Evolutionary conservation across 2,113 vertebrate genomes (phyloP).

Genomic region (Herpetotheres cachinnans): DNA sequence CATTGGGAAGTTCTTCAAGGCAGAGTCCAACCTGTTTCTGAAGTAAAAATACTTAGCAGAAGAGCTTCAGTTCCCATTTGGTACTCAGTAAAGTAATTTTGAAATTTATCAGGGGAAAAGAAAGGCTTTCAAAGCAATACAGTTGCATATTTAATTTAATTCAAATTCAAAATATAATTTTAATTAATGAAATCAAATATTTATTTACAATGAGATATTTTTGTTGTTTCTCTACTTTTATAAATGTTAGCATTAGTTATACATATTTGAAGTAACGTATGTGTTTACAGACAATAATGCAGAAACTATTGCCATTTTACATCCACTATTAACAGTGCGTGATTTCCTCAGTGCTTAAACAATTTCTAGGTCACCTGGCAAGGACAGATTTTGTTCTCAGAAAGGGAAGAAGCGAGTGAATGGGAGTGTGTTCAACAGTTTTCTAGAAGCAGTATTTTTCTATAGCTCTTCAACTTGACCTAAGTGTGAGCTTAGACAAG

Average conservation of each 20-base stretch:
- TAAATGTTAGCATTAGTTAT: neutral
- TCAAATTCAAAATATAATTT: neutral
- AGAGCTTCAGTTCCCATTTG: neutral
- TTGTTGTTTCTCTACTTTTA: neutral
- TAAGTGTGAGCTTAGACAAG: neutral
- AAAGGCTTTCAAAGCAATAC: neutral
- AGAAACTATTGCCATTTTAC: neutral
- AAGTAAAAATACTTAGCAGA: neutral
- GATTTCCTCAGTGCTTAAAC: neutral
- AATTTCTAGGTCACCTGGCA: neutral
- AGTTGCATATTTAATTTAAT: neutral
- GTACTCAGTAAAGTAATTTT: neutral
- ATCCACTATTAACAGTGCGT: neutral
- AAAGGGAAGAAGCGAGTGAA: neutral
- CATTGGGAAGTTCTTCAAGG: neutral
- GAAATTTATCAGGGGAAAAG: neutral
- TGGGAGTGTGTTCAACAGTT: neutral
- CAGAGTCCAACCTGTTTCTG: neutral
- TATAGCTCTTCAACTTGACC: neutral
- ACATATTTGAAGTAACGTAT: neutral
- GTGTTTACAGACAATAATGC: neutral
- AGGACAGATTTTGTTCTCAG: neutral
- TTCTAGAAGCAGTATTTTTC: neutral
- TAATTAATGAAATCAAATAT: neutral
- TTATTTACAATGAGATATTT: neutral